Evolutionary conservation across 2,888 invertebrate genomes (phyloP).

Genomic region (Pseudococcus jackbeardsleyi): DNA sequence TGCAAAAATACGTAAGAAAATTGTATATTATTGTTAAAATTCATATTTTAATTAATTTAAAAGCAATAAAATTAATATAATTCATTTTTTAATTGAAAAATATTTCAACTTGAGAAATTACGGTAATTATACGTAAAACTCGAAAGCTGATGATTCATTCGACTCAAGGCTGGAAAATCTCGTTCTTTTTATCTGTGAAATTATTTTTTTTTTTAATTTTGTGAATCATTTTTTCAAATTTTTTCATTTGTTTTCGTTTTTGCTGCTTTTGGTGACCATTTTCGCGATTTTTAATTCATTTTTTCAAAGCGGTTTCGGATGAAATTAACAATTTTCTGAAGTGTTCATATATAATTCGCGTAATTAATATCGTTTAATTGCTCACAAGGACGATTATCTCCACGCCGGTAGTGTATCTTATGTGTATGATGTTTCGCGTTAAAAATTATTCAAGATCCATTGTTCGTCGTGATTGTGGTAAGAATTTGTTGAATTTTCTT

Average conservation of each 20-base stretch:
- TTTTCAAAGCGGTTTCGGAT: background rate
- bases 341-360: background rate
- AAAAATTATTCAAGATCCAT: background rate
- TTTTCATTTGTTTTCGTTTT: background rate
- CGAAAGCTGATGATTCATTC: background rate
- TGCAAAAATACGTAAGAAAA: background rate
- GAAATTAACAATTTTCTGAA: background rate
- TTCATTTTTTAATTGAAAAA: background rate
- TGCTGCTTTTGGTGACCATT: background rate
- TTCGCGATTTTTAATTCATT: background rate
- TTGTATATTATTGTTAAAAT: no score
- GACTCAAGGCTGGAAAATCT: background rate
- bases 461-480: background rate
- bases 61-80: background rate
- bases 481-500: background rate
- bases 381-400: background rate
- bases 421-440: background rate
- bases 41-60: background rate
- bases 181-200: slow-evolving; percentile 13
- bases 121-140: background rate
- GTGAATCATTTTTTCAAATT: background rate
- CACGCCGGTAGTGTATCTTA: background rate
- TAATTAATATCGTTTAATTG: background rate
- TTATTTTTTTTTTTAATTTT: background rate
- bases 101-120: background rate